Evolutionary conservation across 1,140 invertebrate genomes (phyloP).

Genomic region (Drosophila obscura): DNA sequence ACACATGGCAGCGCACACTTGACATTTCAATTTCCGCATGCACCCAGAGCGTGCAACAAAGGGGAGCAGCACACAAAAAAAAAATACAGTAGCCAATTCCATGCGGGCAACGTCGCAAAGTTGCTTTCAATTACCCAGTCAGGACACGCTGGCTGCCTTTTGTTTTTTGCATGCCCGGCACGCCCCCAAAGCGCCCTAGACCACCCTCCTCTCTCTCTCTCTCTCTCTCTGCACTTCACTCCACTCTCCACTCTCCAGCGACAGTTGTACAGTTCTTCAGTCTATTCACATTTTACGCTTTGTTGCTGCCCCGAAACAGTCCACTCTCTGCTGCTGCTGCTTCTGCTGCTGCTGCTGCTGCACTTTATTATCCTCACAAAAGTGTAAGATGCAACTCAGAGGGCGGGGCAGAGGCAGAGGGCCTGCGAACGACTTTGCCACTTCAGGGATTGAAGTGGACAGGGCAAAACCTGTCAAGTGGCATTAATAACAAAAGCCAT

Average conservation of each 20-base stretch:
- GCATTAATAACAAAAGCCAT: conserved; percentile 70
- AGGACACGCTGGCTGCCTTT: conserved; percentile 72
- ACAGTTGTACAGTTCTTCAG: conserved; percentile 52
- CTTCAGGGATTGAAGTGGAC: conserved; percentile 61
- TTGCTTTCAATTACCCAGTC: conserved; percentile 77
- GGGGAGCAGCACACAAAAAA: conserved; percentile 32
- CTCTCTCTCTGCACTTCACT: conserved; percentile 4
- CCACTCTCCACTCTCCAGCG: conserved; percentile 9
- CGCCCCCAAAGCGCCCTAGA: conserved; percentile 42
- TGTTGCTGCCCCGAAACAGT: conserved; percentile 65
- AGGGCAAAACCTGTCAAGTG: conserved; percentile 62
- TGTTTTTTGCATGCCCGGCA: conserved; percentile 68
- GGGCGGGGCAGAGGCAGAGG: neutral
- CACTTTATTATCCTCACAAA: conserved; percentile 63
- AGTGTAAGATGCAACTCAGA: conserved; percentile 28
- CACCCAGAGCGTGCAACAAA: conserved; percentile 54
- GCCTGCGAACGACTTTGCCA: conserved; percentile 50
- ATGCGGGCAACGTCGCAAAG: conserved; percentile 71
- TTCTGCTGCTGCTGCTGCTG: conserved; percentile 34
- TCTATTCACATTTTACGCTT: conserved; percentile 76
- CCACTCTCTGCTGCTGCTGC: conserved; percentile 3
- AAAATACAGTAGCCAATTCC: conserved; percentile 66
- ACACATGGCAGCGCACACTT: conserved; percentile 62
- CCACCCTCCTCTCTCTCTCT: neutral
- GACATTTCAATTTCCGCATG: conserved; percentile 75